These are phyloP conservation scores for Pyxicephalus adspersus DNA, from an alignment of 2,113 vertebrate species.

Conservation along the genomic window DNA sequence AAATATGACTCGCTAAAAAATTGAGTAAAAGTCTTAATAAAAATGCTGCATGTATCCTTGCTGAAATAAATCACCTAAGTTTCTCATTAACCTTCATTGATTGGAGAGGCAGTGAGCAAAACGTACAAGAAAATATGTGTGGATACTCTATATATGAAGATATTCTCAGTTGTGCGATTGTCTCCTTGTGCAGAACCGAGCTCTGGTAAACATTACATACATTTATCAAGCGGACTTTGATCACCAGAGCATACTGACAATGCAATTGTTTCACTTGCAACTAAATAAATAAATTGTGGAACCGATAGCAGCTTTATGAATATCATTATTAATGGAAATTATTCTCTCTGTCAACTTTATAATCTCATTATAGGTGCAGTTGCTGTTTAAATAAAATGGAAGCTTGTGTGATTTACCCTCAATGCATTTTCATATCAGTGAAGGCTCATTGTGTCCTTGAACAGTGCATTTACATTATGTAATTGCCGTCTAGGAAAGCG, in stretches of 20 bases:
- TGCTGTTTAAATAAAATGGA: conserved; percentile 16
- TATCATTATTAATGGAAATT: conserved; percentile 41
- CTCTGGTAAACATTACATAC: conserved; percentile 10
- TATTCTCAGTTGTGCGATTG: not conserved
- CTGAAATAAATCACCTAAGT: no score
- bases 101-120: no score
- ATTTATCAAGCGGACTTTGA: conserved; percentile 37
- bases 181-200: conserved; percentile 8
- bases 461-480: not conserved
- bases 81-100: no score
- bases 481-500: conserved; percentile 3
- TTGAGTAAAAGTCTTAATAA: no score
- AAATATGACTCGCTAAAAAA: no score
- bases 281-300: conserved; percentile 45
- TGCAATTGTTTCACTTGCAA: conserved; percentile 35
- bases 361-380: conserved; percentile 36
- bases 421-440: conserved; percentile 32
- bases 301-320: conserved; percentile 38
- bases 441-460: conserved; percentile 26
- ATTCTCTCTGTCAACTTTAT: conserved; percentile 38
- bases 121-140: no score
- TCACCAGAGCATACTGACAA: conserved; percentile 15
- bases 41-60: no score
- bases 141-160: no score
- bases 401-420: conserved; percentile 35